Base-by-base conservation (phyloP, 2,888 invertebrate genomes). In the Liposcelis brunnea region DNA sequence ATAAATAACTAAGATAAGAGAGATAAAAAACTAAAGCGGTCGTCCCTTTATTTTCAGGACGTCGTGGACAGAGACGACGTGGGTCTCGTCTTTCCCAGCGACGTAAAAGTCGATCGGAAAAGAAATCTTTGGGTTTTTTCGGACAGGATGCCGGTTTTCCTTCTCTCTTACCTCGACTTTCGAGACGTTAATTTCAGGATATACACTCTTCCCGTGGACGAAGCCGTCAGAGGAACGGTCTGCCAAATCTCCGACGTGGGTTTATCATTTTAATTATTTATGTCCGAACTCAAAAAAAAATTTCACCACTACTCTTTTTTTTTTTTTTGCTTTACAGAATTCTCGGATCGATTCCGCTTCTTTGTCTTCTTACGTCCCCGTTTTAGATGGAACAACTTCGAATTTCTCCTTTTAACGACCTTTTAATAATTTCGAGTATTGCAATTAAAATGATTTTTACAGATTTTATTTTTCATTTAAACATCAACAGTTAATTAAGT, bases 71-170 rank as follows among this genome's bases (percentile, higher is more conserved):
- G 72, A 50, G 84, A 86, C 55, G 80, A 84, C 56, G 72, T 73
- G 0, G 77, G 75, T 7, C 63, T 87, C 21, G 75, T 83, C 19
- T 86, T 85, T 58, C 86, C 85, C 0, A 70, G 76, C 52, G 86
- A 86, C 56, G 69, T 86, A 2, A 84, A 84, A 64, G 77, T 85
- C 49, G 68, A 70, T 40, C 69, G 72, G 47, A 67, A 71, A 49
- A 78, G 80, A 51, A 68, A 80, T 2, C 47, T 67, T 26, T 86
- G 86, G 86, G 79, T 84, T 0, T 71, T 86, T 2, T 83, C 83
- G 0, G 85, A 86, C 59, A 70, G 77, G 34, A 85, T 86, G 85
- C 78, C 84, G 0, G 75, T 78, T 10, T 85, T 85, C 55, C 63
- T 85, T 31, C 74, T 75, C 60, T 58, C 66, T 7, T 70, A 75